These are phyloP conservation scores for Felis chaus DNA, from an alignment of 2,113 vertebrate species.

Conservation along the genomic window DNA sequence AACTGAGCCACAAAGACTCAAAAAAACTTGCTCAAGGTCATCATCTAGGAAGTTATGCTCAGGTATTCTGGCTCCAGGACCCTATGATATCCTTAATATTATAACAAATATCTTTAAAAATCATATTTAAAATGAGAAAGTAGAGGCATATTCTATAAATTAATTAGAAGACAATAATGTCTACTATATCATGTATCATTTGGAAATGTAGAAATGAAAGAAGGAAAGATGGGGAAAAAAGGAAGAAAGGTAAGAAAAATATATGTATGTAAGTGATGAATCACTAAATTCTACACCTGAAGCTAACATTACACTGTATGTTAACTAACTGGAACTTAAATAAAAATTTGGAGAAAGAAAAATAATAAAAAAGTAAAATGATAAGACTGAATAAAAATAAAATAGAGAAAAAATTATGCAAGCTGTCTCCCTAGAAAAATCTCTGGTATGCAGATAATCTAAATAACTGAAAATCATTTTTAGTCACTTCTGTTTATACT, in stretches of 20 bases:
- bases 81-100: neutral
- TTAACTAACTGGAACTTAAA: neutral
- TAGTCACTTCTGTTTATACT: neutral
- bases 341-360: neutral
- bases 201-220: neutral
- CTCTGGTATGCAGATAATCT: neutral
- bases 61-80: neutral
- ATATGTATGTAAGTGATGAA: neutral
- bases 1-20: neutral
- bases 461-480: neutral
- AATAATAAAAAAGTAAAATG: neutral
- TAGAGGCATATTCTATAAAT: neutral
- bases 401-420: neutral
- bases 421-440: constrained; percentile 31
- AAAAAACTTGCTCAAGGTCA: neutral
- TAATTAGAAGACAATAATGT: neutral
- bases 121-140: constrained; percentile 34
- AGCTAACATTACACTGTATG: neutral
- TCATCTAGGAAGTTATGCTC: neutral
- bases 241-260: neutral
- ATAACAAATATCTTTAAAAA: neutral
- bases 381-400: neutral
- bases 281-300: neutral
- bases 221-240: neutral
- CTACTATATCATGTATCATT: neutral